phyloP scores from a whole-genome alignment of 2,888 invertebrate species.

The Pogonocherus hispidulus region DNA sequence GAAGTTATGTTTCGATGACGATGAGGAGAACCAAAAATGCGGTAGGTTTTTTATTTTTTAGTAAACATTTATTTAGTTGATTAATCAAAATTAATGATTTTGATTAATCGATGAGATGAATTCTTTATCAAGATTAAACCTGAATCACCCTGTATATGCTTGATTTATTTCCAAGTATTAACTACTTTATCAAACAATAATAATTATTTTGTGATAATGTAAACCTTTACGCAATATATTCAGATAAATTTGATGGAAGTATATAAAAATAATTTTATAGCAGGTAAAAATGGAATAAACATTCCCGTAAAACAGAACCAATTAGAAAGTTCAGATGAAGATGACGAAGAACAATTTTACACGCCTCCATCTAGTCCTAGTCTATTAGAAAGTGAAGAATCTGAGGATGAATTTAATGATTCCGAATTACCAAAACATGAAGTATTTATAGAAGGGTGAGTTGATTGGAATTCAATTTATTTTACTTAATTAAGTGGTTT shows the following conservation, averaged over 20 bases:
- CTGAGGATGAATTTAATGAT: slow-evolving; percentile 66
- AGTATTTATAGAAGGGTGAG: slow-evolving; percentile 80
- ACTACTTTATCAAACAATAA: too few relatives aligned
- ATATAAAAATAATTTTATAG: background rate
- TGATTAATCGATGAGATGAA: too few relatives aligned
- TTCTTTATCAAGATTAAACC: too few relatives aligned
- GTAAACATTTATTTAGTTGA: too few relatives aligned
- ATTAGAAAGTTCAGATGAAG: slow-evolving; percentile 47
- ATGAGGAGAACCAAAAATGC: slow-evolving; percentile 49
- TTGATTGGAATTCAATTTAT: slow-evolving; percentile 23
- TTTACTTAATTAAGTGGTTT: background rate
- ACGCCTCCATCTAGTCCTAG: slow-evolving; percentile 75
- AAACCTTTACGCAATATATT: too few relatives aligned
- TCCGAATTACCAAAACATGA: slow-evolving; percentile 63
- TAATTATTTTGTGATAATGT: too few relatives aligned
- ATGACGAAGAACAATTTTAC: slow-evolving; percentile 72
- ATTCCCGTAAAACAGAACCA: slow-evolving; percentile 2
- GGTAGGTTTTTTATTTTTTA: slow-evolving; percentile 28
- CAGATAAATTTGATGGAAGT: too few relatives aligned
- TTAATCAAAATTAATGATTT: too few relatives aligned
- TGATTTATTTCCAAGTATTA: too few relatives aligned
- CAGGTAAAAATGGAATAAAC: slow-evolving; percentile 28
- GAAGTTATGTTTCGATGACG: slow-evolving; percentile 70
- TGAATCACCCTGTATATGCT: too few relatives aligned
- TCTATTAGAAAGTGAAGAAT: slow-evolving; percentile 59